phyloP scores from a whole-genome alignment of 1,140 invertebrate species.

The Euschistus heros region DNA sequence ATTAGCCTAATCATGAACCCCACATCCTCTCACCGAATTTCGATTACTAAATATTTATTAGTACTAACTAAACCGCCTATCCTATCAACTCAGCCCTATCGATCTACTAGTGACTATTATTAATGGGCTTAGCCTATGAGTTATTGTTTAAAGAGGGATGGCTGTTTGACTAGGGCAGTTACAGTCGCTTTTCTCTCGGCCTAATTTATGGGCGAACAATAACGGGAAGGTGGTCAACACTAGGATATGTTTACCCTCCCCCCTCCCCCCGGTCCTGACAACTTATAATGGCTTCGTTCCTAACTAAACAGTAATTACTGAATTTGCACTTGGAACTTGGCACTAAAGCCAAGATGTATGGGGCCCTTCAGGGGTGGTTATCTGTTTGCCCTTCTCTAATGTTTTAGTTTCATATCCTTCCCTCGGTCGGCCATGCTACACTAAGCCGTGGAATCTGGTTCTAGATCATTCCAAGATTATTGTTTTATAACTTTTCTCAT shows the following conservation, averaged over 20 bases:
- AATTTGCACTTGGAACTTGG: slow-evolving; percentile 20
- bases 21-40: too few species aligned
- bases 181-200: slow-evolving; percentile 10
- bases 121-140: neutral
- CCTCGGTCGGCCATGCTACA: too few species aligned
- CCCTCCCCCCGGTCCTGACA: too few species aligned
- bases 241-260: slow-evolving; percentile 11
- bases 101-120: neutral
- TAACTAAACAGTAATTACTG: slow-evolving; percentile 23
- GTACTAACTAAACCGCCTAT: too few species aligned
- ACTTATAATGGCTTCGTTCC: slow-evolving; percentile 12
- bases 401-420: too few species aligned
- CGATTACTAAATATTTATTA: too few species aligned
- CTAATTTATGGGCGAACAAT: slow-evolving; percentile 15
- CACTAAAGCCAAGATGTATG: slow-evolving; percentile 22
- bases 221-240: slow-evolving; percentile 11
- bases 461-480: too few species aligned
- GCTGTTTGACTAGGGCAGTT: slow-evolving; percentile 8
- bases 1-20: too few species aligned
- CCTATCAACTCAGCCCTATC: neutral
- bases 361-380: neutral
- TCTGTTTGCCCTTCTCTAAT: slow-evolving; percentile 2
- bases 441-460: too few species aligned
- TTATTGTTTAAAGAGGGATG: slow-evolving; percentile 8
- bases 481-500: too few species aligned